phyloP scores from a whole-genome alignment of 2,888 invertebrate species.

The Anarsia innoxiella region DNA sequence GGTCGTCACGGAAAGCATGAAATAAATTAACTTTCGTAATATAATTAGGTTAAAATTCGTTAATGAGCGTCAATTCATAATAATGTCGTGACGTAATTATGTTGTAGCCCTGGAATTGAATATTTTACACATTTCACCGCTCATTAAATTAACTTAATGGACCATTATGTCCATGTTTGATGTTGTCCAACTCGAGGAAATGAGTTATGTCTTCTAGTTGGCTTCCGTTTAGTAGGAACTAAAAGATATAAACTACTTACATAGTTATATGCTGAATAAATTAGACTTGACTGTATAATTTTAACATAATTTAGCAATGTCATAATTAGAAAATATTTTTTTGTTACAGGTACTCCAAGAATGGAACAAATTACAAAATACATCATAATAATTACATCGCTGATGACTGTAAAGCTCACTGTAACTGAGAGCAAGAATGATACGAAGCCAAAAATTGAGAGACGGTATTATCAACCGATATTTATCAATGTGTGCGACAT shows the following conservation, averaged over 20 bases:
- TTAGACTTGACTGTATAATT: not conserved
- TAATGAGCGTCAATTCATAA: conserved; percentile 30
- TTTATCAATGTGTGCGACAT: conserved; percentile 67
- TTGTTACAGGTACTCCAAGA: conserved; percentile 21
- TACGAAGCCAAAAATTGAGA: conserved; percentile 45
- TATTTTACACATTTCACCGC: conserved; percentile 8
- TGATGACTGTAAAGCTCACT: conserved; percentile 58
- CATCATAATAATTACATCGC: conserved; percentile 52
- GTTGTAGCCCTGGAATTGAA: conserved; percentile 4
- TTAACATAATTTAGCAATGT: conserved; percentile 2
- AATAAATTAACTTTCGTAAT: conserved; percentile 23
- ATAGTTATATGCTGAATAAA: too few relatives aligned
- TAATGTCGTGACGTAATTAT: conserved; percentile 24
- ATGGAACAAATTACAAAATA: conserved; percentile 60
- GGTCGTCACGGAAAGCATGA: conserved; percentile 26
- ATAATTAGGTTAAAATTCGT: conserved; percentile 40
- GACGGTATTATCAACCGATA: conserved; percentile 52
- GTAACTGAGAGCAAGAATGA: conserved; percentile 60
- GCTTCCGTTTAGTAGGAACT: too few relatives aligned
- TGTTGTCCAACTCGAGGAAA: not conserved
- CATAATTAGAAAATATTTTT: conserved; percentile 11
- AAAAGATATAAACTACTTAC: too few relatives aligned
- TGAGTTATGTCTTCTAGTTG: conserved; percentile 3
- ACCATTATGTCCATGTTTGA: conserved; percentile 5
- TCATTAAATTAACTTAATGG: conserved; percentile 3